These are phyloP conservation scores for Steatocranus sp. DNA, from an alignment of 2,797 vertebrate species.

Conservation along the genomic window DNA sequence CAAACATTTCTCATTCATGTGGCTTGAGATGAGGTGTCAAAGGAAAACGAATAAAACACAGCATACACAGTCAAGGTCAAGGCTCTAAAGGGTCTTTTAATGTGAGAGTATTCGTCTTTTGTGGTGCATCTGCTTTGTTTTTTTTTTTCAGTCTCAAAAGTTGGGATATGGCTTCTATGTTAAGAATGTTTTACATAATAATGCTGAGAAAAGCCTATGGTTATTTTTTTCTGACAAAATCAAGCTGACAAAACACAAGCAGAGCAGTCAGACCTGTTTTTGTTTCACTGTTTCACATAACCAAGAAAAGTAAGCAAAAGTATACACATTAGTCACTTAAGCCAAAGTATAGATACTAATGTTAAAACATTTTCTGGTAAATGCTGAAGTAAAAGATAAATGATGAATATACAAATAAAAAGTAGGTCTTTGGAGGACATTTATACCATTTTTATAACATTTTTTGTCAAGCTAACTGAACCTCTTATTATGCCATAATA, in stretches of 20 bases:
- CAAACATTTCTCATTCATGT: not conserved
- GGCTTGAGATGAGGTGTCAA: not conserved
- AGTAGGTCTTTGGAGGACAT: not conserved
- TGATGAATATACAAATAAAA: not conserved
- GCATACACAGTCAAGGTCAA: not conserved
- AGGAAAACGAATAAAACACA: not conserved
- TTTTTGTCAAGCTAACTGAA: not conserved
- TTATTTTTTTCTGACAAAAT: not conserved
- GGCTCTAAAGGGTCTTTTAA: not conserved
- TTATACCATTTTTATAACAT: too few relatives aligned
- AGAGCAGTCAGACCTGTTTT: not conserved
- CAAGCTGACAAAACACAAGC: not conserved
- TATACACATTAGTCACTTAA: not conserved
- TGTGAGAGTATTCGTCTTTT: not conserved
- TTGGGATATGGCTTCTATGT: not conserved
- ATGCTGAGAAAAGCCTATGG: not conserved
- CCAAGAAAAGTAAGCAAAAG: not conserved
- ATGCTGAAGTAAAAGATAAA: not conserved
- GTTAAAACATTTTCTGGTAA: not conserved
- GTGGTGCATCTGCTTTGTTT: not conserved
- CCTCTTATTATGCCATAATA: not conserved
- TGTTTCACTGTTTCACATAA: not conserved
- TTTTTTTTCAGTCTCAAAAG: not conserved
- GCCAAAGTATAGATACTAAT: not conserved
- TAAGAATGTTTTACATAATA: not conserved